phyloP scores from a whole-genome alignment of 2,797 vertebrate genomes.

The Sorex maritimensis region DNA sequence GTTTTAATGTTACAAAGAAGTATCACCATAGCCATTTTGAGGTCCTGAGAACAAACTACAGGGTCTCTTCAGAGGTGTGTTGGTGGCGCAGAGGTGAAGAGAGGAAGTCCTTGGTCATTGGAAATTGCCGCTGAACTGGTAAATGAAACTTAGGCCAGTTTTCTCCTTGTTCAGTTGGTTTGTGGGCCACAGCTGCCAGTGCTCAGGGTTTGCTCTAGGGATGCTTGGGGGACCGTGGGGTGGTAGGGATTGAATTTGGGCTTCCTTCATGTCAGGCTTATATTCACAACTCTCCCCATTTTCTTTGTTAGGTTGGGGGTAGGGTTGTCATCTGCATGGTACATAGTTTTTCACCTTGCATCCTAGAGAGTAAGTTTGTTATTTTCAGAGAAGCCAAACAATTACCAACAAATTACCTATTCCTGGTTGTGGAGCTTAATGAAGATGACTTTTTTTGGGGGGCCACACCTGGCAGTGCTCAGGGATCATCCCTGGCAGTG shows the following conservation, averaged over 20 bases:
- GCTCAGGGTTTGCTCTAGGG: not conserved
- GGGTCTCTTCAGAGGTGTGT: not conserved
- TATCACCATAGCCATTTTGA: conserved; percentile 46
- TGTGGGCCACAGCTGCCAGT: not conserved
- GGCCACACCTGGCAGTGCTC: no score
- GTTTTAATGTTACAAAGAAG: conserved; percentile 54
- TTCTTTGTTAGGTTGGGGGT: not conserved
- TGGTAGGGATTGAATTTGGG: not conserved
- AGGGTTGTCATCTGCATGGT: not conserved
- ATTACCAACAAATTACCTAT: conserved; percentile 9
- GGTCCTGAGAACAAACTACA: not conserved
- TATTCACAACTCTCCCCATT: not conserved
- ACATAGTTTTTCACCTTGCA: conserved; percentile 7
- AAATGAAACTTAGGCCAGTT: not conserved
- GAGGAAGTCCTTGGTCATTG: conserved; percentile 20
- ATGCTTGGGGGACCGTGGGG: not conserved
- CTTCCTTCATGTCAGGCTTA: not conserved
- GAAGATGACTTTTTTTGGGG: conserved; percentile 4
- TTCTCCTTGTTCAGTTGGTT: not conserved
- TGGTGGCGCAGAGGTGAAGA: not conserved
- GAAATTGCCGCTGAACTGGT: conserved; percentile 48
- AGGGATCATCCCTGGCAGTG: no score
- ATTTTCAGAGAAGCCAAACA: conserved; percentile 26
- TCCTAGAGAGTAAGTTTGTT: conserved; percentile 18
- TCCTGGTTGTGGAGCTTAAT: conserved; percentile 17